Evolutionary conservation across 2,888 invertebrate species (phyloP).

Genomic region (Xestia c-nigrum): DNA sequence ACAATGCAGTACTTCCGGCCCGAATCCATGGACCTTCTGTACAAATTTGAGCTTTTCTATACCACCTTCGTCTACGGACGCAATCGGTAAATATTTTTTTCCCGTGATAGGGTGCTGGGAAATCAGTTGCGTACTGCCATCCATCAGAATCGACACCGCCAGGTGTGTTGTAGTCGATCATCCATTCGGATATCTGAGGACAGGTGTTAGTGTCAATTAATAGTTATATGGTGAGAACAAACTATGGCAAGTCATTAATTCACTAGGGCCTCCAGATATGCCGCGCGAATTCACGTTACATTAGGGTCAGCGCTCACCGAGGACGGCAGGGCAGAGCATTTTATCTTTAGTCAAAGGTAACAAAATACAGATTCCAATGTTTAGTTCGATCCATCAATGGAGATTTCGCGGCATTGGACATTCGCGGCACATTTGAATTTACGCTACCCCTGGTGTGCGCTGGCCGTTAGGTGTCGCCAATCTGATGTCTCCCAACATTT

Average conservation of each 20-base stretch:
- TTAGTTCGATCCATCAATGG: background rate
- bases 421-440: background rate
- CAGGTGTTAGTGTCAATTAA: conserved; percentile 10
- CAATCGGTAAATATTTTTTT: conserved; percentile 97
- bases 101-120: conserved; percentile 96
- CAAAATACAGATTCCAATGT: background rate
- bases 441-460: background rate
- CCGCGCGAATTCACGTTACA: background rate
- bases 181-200: conserved; percentile 95
- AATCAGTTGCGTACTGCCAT: conserved; percentile 98
- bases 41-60: conserved; percentile 94
- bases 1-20: conserved; percentile 95
- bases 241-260: background rate
- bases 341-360: background rate
- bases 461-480: background rate
- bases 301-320: background rate
- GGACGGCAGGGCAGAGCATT: background rate
- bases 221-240: background rate
- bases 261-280: background rate
- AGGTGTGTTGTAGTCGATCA: conserved; percentile 96
- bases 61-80: conserved; percentile 96
- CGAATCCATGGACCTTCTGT: conserved; percentile 97
- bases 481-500: background rate
- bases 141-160: conserved; percentile 97
- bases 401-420: background rate